These are phyloP conservation scores for Microcebus tavaratra DNA, from an alignment of 2,113 vertebrate species.

Conservation along the genomic window DNA sequence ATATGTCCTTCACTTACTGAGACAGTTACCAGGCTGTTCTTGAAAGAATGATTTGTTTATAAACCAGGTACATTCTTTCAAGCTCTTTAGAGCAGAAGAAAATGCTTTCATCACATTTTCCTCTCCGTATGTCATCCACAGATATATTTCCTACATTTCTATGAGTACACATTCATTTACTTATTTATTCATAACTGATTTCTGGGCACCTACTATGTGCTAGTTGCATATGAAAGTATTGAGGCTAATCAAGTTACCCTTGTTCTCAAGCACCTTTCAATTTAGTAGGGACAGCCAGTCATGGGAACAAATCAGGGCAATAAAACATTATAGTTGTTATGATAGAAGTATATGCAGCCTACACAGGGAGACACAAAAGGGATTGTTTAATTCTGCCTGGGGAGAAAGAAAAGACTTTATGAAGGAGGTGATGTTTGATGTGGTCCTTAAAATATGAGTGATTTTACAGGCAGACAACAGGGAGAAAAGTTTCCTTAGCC, in stretches of 20 bases:
- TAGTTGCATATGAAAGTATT: background rate
- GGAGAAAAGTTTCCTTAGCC: background rate
- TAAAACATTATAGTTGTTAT: constrained; percentile 35
- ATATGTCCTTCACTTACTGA: constrained; percentile 57
- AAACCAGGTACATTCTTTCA: constrained; percentile 40
- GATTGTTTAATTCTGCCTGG: constrained; percentile 40
- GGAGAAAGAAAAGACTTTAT: constrained; percentile 18
- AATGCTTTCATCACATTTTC: background rate
- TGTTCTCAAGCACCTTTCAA: background rate
- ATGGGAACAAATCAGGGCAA: background rate
- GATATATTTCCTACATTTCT: background rate
- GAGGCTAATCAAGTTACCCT: background rate
- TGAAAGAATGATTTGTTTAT: constrained; percentile 67
- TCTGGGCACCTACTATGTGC: background rate
- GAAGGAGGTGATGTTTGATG: background rate
- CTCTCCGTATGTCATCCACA: background rate
- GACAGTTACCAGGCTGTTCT: constrained; percentile 51
- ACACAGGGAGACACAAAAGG: background rate
- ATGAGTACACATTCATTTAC: background rate
- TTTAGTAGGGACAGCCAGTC: background rate
- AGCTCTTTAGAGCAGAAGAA: constrained; percentile 15
- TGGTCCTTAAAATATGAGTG: constrained; percentile 40
- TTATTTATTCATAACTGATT: background rate
- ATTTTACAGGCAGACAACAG: background rate
- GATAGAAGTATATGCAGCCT: background rate